Evolutionary conservation across 2,888 invertebrate species (phyloP).

Genomic region (Zaprionus obscuricornis): DNA sequence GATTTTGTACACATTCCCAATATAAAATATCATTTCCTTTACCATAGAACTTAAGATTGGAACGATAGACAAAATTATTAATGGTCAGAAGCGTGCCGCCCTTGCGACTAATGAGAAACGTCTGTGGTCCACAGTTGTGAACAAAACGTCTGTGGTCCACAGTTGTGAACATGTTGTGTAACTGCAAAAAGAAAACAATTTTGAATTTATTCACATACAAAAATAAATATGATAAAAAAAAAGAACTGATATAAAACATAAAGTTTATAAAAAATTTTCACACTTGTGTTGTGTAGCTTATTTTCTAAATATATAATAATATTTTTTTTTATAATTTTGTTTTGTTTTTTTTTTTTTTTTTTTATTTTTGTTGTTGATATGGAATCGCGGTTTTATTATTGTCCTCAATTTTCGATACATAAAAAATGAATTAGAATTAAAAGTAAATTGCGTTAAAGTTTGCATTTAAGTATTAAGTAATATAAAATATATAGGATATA

Average conservation of each 20-base stretch:
- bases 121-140: slow-evolving; percentile 80
- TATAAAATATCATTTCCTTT: slow-evolving; percentile 81
- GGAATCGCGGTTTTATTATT: slow-evolving; percentile 56
- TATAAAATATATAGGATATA: slow-evolving; percentile 22
- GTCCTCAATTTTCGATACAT: slow-evolving; percentile 47
- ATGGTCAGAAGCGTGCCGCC: slow-evolving; percentile 82
- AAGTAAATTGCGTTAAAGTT: slow-evolving; percentile 35
- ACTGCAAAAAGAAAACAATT: slow-evolving; percentile 74
- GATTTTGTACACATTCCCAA: slow-evolving; percentile 83
- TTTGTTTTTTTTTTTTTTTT: too few relatives aligned
- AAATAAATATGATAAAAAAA: slow-evolving; percentile 23
- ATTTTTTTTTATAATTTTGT: too few relatives aligned
- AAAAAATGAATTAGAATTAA: slow-evolving; percentile 16
- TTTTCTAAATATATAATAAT: slow-evolving; percentile 36
- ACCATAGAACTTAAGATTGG: slow-evolving; percentile 82
- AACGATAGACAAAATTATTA: slow-evolving; percentile 83
- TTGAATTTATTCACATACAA: neutral
- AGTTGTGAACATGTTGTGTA: slow-evolving; percentile 79
- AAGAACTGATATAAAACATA: neutral
- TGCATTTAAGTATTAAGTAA: slow-evolving; percentile 33
- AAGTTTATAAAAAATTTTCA: neutral
- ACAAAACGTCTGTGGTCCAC: too few relatives aligned
- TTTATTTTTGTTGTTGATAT: too few relatives aligned
- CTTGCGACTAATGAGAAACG: slow-evolving; percentile 82
- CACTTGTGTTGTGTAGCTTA: slow-evolving; percentile 41